Conservation (phyloP, 37 sponge, comb jelly and placozoan species). For the Theonella swinhoei region DNA sequence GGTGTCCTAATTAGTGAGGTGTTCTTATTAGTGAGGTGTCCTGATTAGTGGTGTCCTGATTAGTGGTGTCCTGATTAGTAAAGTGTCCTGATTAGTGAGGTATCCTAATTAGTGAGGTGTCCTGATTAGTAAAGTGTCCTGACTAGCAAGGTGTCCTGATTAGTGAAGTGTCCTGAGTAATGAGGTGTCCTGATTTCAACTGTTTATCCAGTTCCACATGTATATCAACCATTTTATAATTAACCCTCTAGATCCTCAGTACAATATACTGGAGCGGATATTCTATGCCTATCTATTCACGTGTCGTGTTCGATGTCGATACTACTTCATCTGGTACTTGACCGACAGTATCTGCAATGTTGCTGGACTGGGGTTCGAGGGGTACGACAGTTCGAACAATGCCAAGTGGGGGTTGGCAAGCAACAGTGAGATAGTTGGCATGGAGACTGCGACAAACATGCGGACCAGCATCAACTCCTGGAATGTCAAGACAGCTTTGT, state of each 20-base stretch:
- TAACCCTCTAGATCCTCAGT: not conserved
- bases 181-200: too few species aligned
- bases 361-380: conserved; percentile 84
- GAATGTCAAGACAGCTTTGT: conserved; percentile 65
- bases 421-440: conserved; percentile 21
- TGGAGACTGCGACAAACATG: conserved; percentile 70
- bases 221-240: not conserved
- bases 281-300: not conserved
- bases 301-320: conserved; percentile 10
- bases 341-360: conserved; percentile 72
- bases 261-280: not conserved
- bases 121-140: too few species aligned
- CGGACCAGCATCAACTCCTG: conserved; percentile 40
- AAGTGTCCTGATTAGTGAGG: too few species aligned
- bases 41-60: too few species aligned
- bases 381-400: conserved; percentile 63
- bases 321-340: conserved; percentile 38
- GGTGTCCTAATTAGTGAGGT: too few species aligned
- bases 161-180: too few species aligned
- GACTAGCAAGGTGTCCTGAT: too few species aligned
- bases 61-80: too few species aligned
- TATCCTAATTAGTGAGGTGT: too few species aligned
- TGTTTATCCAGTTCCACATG: not conserved
- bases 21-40: too few species aligned
- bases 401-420: conserved; percentile 71